Conservation (phyloP, 2,113 vertebrate genomes). For the Ovibos moschatus region DNA sequence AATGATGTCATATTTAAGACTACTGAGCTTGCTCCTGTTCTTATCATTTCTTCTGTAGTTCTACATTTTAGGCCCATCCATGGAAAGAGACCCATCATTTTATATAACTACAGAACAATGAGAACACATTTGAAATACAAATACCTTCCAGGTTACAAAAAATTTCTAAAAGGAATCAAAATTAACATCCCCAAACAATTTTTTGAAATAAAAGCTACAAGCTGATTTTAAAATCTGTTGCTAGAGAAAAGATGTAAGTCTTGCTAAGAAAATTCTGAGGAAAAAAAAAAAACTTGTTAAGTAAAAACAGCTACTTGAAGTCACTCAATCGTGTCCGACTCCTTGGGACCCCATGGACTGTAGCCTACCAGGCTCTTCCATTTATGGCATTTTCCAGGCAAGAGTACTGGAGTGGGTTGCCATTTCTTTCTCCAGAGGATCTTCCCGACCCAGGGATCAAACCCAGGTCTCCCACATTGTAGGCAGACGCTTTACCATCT, state of each 20-base stretch:
- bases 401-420: no score
- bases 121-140: slow-evolving; percentile 22
- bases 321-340: no score
- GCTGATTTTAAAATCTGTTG: background rate
- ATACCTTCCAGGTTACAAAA: slow-evolving; percentile 1
- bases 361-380: no score
- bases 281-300: background rate
- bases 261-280: background rate
- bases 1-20: slow-evolving; percentile 18
- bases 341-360: no score
- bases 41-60: background rate
- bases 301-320: background rate
- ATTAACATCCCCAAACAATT: background rate
- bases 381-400: no score
- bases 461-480: no score
- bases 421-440: no score
- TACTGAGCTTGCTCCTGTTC: slow-evolving; percentile 2
- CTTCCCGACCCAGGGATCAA: no score
- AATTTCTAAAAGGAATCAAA: slow-evolving; percentile 27
- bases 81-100: background rate
- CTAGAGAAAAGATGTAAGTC: background rate
- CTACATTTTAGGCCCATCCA: background rate
- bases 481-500: no score
- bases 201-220: slow-evolving; percentile 34
- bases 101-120: background rate